Evolutionary conservation across 23 tunicate genomes (phyloP).

Genomic region (Styela clava): DNA sequence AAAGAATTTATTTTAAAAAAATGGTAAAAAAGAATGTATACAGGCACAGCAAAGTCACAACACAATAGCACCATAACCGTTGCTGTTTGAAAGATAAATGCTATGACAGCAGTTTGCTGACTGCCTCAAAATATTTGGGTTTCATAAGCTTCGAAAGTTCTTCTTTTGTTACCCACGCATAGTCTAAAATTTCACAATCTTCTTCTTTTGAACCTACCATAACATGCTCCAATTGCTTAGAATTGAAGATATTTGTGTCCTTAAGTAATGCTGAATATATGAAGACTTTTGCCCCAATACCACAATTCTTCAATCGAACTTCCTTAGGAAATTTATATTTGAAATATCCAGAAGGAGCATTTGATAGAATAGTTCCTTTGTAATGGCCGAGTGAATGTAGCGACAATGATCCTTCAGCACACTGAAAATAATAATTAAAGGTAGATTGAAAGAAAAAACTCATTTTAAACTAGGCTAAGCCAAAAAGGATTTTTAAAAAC

Average conservation of each 20-base stretch:
- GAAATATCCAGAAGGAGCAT: slow-evolving; percentile 78
- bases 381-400: not conserved
- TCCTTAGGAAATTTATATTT: slow-evolving; percentile 82
- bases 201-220: not conserved
- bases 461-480: not conserved
- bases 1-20: too few species aligned
- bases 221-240: not conserved
- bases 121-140: slow-evolving; percentile 64
- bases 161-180: slow-evolving; percentile 78
- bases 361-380: slow-evolving; percentile 46
- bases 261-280: slow-evolving; percentile 60
- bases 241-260: not conserved
- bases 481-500: not conserved
- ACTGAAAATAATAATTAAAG: slow-evolving; percentile 28
- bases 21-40: too few species aligned
- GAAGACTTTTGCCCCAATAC: slow-evolving; percentile 69
- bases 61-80: too few species aligned
- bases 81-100: too few species aligned
- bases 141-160: slow-evolving; percentile 57
- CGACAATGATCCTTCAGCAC: slow-evolving; percentile 54
- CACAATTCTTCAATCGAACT: slow-evolving; percentile 35
- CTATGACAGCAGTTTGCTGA: slow-evolving; percentile 32
- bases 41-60: too few species aligned
- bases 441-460: slow-evolving; percentile 1
- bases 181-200: slow-evolving; percentile 24